A percentile compares a stretch with the other conserved stretches of the same genome.
These are phyloP conservation scores for Scaptomyza caliginosa DNA, from an alignment of 2,888 invertebrate species.

Conservation along the genomic window DNA sequence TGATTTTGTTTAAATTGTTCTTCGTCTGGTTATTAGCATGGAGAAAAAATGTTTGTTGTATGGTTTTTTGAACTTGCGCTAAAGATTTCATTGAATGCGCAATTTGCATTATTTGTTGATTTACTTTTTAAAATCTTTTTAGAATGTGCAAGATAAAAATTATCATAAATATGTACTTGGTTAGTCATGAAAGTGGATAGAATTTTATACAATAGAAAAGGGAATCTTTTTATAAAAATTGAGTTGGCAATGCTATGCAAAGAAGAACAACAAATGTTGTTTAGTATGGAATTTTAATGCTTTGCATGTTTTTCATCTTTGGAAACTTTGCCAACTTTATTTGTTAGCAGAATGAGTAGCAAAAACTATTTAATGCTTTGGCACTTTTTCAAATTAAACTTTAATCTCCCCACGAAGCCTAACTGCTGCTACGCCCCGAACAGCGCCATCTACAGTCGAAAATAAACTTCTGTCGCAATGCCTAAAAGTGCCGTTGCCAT, in stretches of 20 bases:
- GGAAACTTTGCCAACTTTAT: constrained; percentile 34
- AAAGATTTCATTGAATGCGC: constrained; percentile 50
- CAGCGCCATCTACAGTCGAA: constrained; percentile 27
- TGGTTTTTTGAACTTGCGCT: constrained; percentile 57
- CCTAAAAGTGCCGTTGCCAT: constrained; percentile 66
- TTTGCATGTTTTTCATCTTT: background rate
- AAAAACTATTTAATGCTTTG: constrained; percentile 62
- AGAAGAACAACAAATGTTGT: background rate
- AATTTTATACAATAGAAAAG: no score
- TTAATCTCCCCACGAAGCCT: constrained; percentile 38
- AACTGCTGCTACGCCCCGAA: constrained; percentile 13
- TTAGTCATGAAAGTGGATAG: background rate
- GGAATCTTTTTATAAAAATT: no score
- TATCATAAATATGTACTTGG: constrained; percentile 27
- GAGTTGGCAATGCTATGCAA: background rate
- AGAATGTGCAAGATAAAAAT: constrained; percentile 34
- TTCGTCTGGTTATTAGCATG: constrained; percentile 44
- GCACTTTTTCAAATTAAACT: constrained; percentile 70
- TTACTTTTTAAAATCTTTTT: constrained; percentile 7
- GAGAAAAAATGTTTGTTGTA: constrained; percentile 14
- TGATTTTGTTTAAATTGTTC: constrained; percentile 69
- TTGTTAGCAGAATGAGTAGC: background rate
- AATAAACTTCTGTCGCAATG: constrained; percentile 56
- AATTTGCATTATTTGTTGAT: constrained; percentile 31
- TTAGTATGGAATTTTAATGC: background rate